phyloP scores from a whole-genome alignment of 2,797 vertebrate species.

The Hippocampus kuda region DNA sequence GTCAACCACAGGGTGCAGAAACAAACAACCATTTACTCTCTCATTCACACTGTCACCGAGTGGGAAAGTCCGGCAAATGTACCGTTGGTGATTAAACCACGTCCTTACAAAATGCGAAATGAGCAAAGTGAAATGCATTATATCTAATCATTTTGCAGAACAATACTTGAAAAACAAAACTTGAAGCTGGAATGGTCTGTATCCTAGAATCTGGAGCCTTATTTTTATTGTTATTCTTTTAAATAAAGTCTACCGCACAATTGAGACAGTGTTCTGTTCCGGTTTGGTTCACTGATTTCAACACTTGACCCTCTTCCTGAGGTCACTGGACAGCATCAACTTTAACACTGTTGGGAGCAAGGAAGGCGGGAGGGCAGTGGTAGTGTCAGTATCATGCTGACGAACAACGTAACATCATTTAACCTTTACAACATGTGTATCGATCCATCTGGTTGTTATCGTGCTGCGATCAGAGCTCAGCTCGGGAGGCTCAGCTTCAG shows the following conservation, averaged over 20 bases:
- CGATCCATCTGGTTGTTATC: constrained; percentile 73
- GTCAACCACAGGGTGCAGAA: background rate
- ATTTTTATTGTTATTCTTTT: background rate
- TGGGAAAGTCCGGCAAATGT: background rate
- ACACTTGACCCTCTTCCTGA: constrained; percentile 43
- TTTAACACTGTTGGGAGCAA: constrained; percentile 33
- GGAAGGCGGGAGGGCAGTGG: constrained; percentile 25
- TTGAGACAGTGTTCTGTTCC: constrained; percentile 13
- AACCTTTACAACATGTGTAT: constrained; percentile 78
- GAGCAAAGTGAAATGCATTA: too few relatives aligned
- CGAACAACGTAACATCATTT: constrained; percentile 72
- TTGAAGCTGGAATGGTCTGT: background rate
- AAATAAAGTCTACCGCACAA: constrained; percentile 14
- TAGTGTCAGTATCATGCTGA: constrained; percentile 64
- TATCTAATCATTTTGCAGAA: background rate
- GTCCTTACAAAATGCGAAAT: background rate
- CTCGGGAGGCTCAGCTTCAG: constrained; percentile 59
- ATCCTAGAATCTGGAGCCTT: background rate
- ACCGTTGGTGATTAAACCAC: background rate
- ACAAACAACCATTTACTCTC: background rate
- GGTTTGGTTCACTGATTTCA: constrained; percentile 23
- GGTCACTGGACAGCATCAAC: constrained; percentile 37
- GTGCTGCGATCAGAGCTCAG: constrained; percentile 57
- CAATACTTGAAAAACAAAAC: background rate
- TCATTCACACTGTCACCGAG: background rate